Conservation (phyloP, 1,140 invertebrate genomes). For the Philopotamus ludificatus region DNA sequence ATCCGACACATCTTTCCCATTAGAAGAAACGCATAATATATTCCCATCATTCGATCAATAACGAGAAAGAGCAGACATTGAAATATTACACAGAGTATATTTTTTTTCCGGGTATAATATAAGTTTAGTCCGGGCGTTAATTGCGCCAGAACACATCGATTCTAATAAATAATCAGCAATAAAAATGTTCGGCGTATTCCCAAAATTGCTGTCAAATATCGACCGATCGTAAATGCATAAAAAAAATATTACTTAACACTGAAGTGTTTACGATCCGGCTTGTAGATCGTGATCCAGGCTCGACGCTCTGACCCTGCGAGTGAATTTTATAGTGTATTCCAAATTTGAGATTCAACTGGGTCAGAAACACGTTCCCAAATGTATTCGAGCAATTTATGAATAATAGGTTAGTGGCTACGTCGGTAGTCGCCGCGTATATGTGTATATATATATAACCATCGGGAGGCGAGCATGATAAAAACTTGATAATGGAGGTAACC, state of each 20-base stretch:
- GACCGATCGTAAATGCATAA: constrained; percentile 26
- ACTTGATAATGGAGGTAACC: constrained; percentile 41
- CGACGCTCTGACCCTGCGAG: not conserved
- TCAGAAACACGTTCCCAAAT: not conserved
- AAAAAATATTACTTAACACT: constrained; percentile 36
- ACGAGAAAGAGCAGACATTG: not conserved
- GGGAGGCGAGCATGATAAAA: constrained; percentile 35
- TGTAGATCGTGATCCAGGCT: constrained; percentile 25
- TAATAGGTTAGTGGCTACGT: constrained; percentile 14
- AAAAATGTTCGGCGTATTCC: constrained; percentile 16
- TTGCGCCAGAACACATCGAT: constrained; percentile 16
- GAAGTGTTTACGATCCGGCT: constrained; percentile 31
- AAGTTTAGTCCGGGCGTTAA: constrained; percentile 25
- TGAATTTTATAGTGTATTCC: not conserved
- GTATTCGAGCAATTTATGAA: constrained; percentile 28
- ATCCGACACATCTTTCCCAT: not conserved
- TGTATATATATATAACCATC: constrained; percentile 24
- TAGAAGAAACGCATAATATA: not conserved
- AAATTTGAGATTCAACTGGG: not conserved
- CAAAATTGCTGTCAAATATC: constrained; percentile 30
- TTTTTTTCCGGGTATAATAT: constrained; percentile 13
- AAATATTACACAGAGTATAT: constrained; percentile 23
- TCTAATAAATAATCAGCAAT: constrained; percentile 27
- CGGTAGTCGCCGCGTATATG: constrained; percentile 12
- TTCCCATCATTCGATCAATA: not conserved